Percentiles rank a stretch among this genome's conserved stretches.
Conservation (phyloP, 2,797 vertebrate genomes). For the Momotus momota region DNA sequence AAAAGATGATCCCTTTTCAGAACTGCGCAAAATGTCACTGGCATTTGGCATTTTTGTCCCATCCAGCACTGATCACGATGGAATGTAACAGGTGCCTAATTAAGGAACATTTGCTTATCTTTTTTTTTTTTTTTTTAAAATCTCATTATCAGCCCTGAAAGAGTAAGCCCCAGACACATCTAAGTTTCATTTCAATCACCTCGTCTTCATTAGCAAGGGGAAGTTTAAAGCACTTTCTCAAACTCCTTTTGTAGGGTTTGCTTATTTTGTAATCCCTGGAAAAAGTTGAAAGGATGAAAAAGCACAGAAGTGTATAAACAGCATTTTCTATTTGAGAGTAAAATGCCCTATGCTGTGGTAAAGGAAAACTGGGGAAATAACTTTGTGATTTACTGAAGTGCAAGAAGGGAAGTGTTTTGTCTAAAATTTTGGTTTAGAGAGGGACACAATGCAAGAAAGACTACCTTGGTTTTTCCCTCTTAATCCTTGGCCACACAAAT, state of each 20-base stretch:
- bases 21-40: neutral
- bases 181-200: neutral
- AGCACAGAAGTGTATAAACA: neutral
- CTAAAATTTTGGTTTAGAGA: slow-evolving; percentile 57
- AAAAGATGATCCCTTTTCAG: neutral
- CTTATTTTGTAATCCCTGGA: neutral
- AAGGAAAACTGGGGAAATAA: slow-evolving; percentile 30
- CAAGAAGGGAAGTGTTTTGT: slow-evolving; percentile 23
- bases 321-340: slow-evolving; percentile 8
- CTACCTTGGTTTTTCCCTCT: slow-evolving; percentile 36
- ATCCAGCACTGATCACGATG: rapidly evolving
- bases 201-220: neutral
- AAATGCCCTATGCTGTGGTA: neutral
- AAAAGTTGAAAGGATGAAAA: neutral
- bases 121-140: neutral
- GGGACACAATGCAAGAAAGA: slow-evolving; percentile 36
- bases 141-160: slow-evolving; percentile 30
- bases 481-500: slow-evolving; percentile 74
- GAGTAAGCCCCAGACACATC: neutral
- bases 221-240: neutral
- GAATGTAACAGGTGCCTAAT: slow-evolving; percentile 24
- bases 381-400: neutral
- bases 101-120: neutral
- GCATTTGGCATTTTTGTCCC: neutral
- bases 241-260: neutral